Conservation (phyloP, 2,113 vertebrate genomes). For the Corapipo altera region DNA sequence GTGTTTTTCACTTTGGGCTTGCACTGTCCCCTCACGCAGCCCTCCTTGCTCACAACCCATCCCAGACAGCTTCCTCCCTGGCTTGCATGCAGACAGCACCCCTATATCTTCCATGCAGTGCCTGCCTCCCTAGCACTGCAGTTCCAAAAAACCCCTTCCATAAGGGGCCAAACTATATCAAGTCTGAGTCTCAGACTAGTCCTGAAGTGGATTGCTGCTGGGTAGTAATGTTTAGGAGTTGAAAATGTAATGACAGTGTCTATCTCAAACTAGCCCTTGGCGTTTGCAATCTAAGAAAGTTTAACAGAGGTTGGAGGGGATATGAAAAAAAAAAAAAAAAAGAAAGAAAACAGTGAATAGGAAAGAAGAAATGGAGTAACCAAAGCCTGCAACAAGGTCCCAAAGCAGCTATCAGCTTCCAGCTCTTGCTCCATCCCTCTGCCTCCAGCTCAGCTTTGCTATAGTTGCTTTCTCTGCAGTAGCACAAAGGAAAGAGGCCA, state of each 20-base stretch:
- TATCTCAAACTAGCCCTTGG: neutral
- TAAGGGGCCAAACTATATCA: neutral
- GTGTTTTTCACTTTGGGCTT: neutral
- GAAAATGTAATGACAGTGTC: neutral
- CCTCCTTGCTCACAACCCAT: neutral
- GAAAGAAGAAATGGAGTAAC: neutral
- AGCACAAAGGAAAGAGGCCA: neutral
- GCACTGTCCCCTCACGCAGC: rapidly evolving
- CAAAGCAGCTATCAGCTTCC: neutral
- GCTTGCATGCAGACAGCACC: neutral
- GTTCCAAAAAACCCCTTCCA: neutral
- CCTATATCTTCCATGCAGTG: neutral
- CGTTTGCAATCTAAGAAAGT: neutral
- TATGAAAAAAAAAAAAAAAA: neutral
- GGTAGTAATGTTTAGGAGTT: neutral
- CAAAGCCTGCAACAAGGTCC: neutral
- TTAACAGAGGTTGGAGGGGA: neutral
- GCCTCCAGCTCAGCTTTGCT: neutral
- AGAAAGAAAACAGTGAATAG: neutral
- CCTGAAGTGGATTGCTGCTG: neutral
- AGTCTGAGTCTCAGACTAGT: neutral
- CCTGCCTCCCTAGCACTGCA: neutral
- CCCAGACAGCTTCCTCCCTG: neutral
- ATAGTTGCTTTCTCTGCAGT: neutral
- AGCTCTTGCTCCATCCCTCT: neutral